Evolutionary conservation across 30 jellyfish, hydroid and myxozoan species (phyloP).

Genomic region (Chrysaora quinquecirrha): DNA sequence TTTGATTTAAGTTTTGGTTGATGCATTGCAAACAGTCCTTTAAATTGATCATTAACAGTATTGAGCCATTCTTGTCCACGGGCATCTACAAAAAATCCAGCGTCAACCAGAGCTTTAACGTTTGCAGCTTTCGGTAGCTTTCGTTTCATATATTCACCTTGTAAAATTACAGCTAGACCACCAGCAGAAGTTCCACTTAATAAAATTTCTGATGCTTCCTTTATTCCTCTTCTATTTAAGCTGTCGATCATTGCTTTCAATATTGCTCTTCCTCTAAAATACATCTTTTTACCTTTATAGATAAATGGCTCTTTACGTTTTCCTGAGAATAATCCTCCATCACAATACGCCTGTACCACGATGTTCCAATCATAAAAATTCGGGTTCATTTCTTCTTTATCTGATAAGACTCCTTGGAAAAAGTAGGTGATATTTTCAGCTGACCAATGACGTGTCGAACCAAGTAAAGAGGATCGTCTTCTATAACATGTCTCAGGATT

Average conservation of each 20-base stretch:
- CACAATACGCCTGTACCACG: conserved; percentile 88
- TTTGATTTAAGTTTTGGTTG: conserved; percentile 57
- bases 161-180: conserved; percentile 87
- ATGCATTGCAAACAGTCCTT: conserved; percentile 72
- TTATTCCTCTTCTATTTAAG: conserved; percentile 43
- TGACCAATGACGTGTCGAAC: conserved; percentile 80
- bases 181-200: conserved; percentile 99
- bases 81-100: conserved; percentile 84
- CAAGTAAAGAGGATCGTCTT: conserved; percentile 80
- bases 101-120: conserved; percentile 90
- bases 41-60: conserved; percentile 71
- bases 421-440: conserved; percentile 78
- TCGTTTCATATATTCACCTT: conserved; percentile 82
- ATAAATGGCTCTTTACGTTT: conserved; percentile 71
- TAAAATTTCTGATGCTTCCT: conserved; percentile 72
- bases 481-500: conserved; percentile 79
- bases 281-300: conserved; percentile 62
- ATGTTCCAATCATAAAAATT: conserved; percentile 82
- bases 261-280: conserved; percentile 84
- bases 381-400: conserved; percentile 60
- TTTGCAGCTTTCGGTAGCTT: conserved; percentile 71
- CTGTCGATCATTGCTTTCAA: conserved; percentile 70
- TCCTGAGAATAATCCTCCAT: conserved; percentile 96
- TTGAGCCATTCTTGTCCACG: conserved; percentile 54
- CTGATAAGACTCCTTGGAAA: conserved; percentile 88